These are phyloP conservation scores for Diabrotica balteata DNA, from an alignment of 2,888 invertebrate species.

Conservation along the genomic window DNA sequence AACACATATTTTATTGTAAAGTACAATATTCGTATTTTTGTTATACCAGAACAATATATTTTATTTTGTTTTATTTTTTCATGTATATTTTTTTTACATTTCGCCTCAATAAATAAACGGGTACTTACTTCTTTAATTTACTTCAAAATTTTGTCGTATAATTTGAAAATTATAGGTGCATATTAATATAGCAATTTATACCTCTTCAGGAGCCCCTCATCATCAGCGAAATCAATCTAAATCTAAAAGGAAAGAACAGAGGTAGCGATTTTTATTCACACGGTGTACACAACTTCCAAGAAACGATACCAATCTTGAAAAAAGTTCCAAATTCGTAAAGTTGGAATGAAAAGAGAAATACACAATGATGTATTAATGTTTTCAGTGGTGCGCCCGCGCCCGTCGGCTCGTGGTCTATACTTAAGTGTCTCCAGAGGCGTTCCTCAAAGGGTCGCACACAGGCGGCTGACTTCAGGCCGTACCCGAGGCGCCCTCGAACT, in stretches of 20 bases:
- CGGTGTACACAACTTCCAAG: constrained; percentile 30
- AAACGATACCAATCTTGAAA: constrained; percentile 35
- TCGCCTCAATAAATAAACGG: too few species aligned
- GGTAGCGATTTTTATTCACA: constrained; percentile 30
- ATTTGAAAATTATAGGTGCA: too few species aligned
- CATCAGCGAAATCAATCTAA: too few species aligned
- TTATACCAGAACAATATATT: too few species aligned
- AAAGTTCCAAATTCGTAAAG: constrained; percentile 35
- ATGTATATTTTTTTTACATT: too few species aligned
- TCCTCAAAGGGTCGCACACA: constrained; percentile 54
- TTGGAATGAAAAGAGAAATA: constrained; percentile 35
- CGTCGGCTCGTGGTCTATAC: constrained; percentile 55
- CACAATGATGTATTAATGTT: constrained; percentile 44
- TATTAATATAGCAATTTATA: too few species aligned
- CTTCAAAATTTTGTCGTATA: too few species aligned
- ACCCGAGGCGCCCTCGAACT: constrained; percentile 55
- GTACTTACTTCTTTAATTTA: too few species aligned
- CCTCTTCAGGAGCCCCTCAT: too few species aligned
- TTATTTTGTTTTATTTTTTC: too few species aligned
- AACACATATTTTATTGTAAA: too few species aligned
- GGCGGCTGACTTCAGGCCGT: constrained; percentile 55
- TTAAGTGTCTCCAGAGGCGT: constrained; percentile 59
- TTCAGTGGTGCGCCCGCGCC: constrained; percentile 30
- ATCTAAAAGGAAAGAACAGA: neutral
- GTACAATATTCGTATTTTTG: too few species aligned